phyloP scores from a whole-genome alignment of 2,113 vertebrate genomes.

The Zosterops hypoxanthus region DNA sequence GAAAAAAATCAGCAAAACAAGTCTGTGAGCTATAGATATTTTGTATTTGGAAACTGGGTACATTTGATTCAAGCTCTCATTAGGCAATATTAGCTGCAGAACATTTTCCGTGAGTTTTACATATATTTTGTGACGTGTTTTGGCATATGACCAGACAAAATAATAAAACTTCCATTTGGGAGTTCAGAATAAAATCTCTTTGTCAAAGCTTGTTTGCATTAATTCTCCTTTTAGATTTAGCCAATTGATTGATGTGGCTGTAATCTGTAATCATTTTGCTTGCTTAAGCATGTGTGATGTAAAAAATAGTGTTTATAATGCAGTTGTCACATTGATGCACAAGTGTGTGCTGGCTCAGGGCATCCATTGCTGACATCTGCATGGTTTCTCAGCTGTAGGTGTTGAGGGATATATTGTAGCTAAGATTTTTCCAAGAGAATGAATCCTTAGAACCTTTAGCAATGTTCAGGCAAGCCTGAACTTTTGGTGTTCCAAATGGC shows the following conservation, averaged over 20 bases:
- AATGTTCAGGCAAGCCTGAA: background rate
- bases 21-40: background rate
- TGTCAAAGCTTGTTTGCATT: background rate
- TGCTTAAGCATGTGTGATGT: background rate
- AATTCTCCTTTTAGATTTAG: background rate
- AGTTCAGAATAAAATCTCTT: background rate
- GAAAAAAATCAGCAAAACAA: background rate
- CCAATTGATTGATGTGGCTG: background rate
- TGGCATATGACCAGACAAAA: background rate
- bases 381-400: background rate
- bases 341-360: background rate
- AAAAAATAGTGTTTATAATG: background rate
- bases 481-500: background rate
- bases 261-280: slow-evolving; percentile 2
- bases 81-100: background rate
- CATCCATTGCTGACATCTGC: background rate
- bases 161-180: background rate
- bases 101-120: background rate
- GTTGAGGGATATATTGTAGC: background rate
- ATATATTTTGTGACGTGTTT: background rate
- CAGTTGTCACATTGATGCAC: background rate
- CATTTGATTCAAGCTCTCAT: background rate
- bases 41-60: background rate
- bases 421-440: background rate
- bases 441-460: background rate